Conservation (phyloP, 2,888 invertebrate species). For the Andricus curvator region DNA sequence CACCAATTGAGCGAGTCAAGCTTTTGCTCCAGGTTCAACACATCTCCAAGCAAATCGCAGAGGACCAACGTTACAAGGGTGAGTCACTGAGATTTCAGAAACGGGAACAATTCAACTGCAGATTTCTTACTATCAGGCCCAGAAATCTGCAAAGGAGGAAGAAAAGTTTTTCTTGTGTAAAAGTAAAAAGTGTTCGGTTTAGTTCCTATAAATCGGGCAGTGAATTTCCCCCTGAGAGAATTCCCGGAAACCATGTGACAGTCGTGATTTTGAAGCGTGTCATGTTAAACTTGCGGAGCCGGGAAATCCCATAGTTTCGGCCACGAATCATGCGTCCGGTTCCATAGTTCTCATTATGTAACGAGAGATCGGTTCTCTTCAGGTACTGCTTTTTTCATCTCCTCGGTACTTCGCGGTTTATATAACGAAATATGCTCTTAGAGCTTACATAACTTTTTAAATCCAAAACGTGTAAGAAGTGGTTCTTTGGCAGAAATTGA, state of each 20-base stretch:
- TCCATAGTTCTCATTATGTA: slow-evolving; percentile 56
- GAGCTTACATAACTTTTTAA: slow-evolving; percentile 63
- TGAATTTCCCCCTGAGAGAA: not conserved
- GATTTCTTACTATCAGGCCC: not conserved
- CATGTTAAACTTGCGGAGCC: slow-evolving; percentile 43
- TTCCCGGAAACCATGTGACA: slow-evolving; percentile 60
- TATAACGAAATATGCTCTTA: slow-evolving; percentile 22
- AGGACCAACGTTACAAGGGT: slow-evolving; percentile 95
- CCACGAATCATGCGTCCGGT: not conserved
- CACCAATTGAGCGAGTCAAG: slow-evolving; percentile 97
- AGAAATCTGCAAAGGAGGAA: not conserved
- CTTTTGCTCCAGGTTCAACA: slow-evolving; percentile 96
- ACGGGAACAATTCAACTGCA: not conserved
- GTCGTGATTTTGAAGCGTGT: slow-evolving; percentile 44
- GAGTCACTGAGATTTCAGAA: slow-evolving; percentile 65
- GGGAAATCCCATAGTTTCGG: not conserved
- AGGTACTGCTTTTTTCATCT: not conserved
- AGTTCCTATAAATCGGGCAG: not conserved
- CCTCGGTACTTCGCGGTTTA: not conserved
- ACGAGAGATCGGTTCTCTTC: slow-evolving; percentile 34
- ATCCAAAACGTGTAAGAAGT: slow-evolving; percentile 44
- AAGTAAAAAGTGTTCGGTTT: not conserved
- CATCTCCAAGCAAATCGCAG: slow-evolving; percentile 92
- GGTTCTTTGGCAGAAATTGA: slow-evolving; percentile 37
- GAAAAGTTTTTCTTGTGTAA: not conserved